Percentiles rank a stretch among this genome's conserved stretches.
Conservation (phyloP, 2,113 vertebrate species). For the Rhizomys pruinosus region DNA sequence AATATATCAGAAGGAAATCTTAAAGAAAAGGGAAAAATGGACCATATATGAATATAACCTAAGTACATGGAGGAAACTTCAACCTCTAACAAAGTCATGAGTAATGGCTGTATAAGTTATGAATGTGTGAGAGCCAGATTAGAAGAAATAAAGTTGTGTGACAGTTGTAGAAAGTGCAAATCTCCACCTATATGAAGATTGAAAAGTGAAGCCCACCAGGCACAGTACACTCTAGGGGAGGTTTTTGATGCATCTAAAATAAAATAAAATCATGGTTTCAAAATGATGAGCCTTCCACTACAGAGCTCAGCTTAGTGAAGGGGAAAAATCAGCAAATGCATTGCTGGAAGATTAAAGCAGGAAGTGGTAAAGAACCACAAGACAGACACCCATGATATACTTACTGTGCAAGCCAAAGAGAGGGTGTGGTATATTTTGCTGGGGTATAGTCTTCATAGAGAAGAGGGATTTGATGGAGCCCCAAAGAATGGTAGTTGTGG, state of each 20-base stretch:
- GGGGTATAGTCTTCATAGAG: not conserved
- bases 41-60: not conserved
- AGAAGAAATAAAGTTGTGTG: not conserved
- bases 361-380: slow-evolving; percentile 49
- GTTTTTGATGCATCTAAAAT: slow-evolving; percentile 1
- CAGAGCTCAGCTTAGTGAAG: not conserved
- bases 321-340: not conserved
- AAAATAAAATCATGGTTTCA: slow-evolving; percentile 52
- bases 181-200: not conserved
- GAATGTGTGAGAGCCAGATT: not conserved
- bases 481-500: not conserved
- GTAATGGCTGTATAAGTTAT: not conserved
- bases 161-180: slow-evolving; percentile 10
- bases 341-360: slow-evolving; percentile 45
- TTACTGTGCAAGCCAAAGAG: not conserved
- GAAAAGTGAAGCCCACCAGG: slow-evolving; percentile 2
- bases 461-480: not conserved
- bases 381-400: not conserved
- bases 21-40: slow-evolving; percentile 6
- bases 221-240: not conserved
- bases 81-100: not conserved
- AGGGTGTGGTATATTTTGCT: not conserved
- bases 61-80: not conserved
- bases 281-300: not conserved
- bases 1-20: not conserved